These are phyloP conservation scores for Typhlichthys subterraneus DNA, from an alignment of 2,797 vertebrate species.

Conservation along the genomic window DNA sequence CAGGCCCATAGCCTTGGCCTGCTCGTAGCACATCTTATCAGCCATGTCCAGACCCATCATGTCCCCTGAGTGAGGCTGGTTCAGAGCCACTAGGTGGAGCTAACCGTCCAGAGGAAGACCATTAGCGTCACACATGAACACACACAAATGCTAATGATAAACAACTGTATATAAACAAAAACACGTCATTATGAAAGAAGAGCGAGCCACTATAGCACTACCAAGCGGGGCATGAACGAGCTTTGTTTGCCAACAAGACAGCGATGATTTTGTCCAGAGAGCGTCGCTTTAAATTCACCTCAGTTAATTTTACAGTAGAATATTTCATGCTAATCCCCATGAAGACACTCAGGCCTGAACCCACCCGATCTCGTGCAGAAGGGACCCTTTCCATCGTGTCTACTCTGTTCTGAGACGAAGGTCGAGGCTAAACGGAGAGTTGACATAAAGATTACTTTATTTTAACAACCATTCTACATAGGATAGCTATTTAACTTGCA, in stretches of 20 bases:
- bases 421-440: slow-evolving; percentile 51
- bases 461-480: neutral
- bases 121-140: neutral
- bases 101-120: slow-evolving; percentile 46
- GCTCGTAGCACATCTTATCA: slow-evolving; percentile 89
- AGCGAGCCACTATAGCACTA: no score
- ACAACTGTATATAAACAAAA: neutral
- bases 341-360: slow-evolving; percentile 6
- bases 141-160: no score
- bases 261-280: no score
- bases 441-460: neutral
- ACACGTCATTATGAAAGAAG: neutral
- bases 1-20: slow-evolving; percentile 89
- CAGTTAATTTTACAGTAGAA: neutral
- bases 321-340: neutral
- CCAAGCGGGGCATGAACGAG: no score
- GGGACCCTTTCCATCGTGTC: slow-evolving; percentile 51
- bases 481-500: neutral
- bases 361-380: slow-evolving; percentile 55
- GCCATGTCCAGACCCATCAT: slow-evolving; percentile 77
- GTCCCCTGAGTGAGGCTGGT: slow-evolving; percentile 86
- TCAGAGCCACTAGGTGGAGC: slow-evolving; percentile 92
- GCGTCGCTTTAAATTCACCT: no score
- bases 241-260: no score
- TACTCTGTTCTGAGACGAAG: slow-evolving; percentile 55